Conservation (phyloP, 2,113 vertebrate genomes). For the Indicator maculatus region DNA sequence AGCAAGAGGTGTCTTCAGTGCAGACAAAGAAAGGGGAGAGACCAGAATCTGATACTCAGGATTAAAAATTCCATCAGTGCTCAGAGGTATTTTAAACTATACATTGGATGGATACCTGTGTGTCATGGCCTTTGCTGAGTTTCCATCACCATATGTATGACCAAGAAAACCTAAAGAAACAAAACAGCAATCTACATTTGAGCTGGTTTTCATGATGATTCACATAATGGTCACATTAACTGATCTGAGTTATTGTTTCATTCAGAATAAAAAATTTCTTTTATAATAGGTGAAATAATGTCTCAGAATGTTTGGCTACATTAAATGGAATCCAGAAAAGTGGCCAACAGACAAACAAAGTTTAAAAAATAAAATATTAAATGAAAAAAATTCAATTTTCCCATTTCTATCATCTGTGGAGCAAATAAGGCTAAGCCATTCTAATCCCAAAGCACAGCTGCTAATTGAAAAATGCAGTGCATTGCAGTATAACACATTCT, state of each 20-base stretch:
- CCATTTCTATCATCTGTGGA: not conserved
- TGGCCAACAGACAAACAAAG: not conserved
- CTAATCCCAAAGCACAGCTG: not conserved
- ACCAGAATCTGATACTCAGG: not conserved
- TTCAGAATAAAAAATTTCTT: not conserved
- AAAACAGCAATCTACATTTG: not conserved
- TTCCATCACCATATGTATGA: slow-evolving; percentile 12
- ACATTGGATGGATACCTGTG: slow-evolving; percentile 31
- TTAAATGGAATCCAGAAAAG: not conserved
- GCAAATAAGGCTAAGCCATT: not conserved
- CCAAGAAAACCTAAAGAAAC: slow-evolving; percentile 41
- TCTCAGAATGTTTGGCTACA: not conserved
- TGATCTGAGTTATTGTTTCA: not conserved
- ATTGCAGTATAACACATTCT: not conserved
- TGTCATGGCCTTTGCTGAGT: not conserved
- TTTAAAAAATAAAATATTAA: not conserved
- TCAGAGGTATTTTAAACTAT: not conserved
- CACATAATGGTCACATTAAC: not conserved
- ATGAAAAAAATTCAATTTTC: not conserved
- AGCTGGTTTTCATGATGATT: not conserved
- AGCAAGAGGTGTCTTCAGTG: not conserved
- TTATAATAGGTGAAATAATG: not conserved
- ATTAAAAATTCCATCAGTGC: not conserved
- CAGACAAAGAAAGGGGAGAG: not conserved
- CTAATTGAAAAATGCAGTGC: not conserved